Evolutionary conservation across 1,140 invertebrate genomes (phyloP), one percentile per base, ranked within the genome.

Genomic region (Arctopsyche grandis): DNA sequence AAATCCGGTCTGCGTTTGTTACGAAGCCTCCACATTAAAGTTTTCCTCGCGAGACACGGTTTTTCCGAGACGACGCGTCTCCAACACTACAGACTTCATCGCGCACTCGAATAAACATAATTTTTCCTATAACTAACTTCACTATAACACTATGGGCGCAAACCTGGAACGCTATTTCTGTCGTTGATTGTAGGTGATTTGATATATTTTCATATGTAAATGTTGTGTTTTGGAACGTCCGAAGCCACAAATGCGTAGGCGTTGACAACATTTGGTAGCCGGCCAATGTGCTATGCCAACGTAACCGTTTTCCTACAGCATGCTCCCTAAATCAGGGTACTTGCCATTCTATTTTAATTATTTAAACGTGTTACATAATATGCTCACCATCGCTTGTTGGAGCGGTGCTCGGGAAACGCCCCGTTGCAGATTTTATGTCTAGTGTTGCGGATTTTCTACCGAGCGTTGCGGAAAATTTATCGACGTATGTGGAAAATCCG

Each of bases 131-230:
- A 10, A 10, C 48, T 5, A 52, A 52, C 12, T 5, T 52, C 16
- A 52, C 16, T 52, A 12, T 52, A 4, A 4, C 16, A 52, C 16
- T 14, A 52, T 52, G 48, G 48, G 4, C 48, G 9, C 21, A 12
- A 66, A 66, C 63, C 63, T 66, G 63, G 63, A 66, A 26, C 24
- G 12, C 63, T 66, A 66, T 66, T 66, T 66, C 26, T 9, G 21
- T 12, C 22, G 24, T 66, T 24, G 48, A 21, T 60, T 38, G 29
- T 19, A 60, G 56, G 56, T 66, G 24, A 66, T 66, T 66, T 26
- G 63, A 66, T 66, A 66, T 66, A 14, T 29, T 14, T 12, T 60
- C 21, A 60, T 1, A 60, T n/a, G 12, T 29, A 26, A 66, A 66
- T 26, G 16, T 52, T 14, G 16, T 52, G 10, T 52, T 16, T 24